Evolutionary conservation across 2,113 vertebrate species (phyloP).

Genomic region (Sylvilagus bachmani): DNA sequence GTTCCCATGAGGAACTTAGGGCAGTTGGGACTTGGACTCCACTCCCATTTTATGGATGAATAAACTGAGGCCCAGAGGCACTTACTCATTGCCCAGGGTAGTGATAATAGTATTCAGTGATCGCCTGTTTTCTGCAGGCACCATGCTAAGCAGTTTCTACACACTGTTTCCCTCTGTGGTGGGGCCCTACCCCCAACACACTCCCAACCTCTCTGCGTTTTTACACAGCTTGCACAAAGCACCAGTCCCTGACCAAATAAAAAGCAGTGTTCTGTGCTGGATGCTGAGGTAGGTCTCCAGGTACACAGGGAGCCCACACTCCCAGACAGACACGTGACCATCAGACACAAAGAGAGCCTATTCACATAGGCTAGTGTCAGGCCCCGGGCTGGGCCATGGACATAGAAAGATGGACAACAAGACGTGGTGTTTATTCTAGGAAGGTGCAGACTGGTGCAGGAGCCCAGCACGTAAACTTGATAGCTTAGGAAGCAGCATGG

Average conservation of each 20-base stretch:
- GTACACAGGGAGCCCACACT: neutral
- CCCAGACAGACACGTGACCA: rapidly evolving
- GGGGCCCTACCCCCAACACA: rapidly evolving
- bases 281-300: neutral
- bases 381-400: rapidly evolving
- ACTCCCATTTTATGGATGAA: neutral
- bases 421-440: rapidly evolving
- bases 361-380: neutral
- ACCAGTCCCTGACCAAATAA: neutral
- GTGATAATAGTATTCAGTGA: neutral
- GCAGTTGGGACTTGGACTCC: neutral
- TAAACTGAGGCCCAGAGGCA: neutral
- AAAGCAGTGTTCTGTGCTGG: neutral
- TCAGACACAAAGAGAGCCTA: neutral
- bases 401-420: neutral
- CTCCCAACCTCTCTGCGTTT: neutral
- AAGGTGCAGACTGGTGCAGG: neutral
- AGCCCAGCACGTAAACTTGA: neutral
- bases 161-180: neutral
- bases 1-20: neutral
- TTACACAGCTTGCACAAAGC: neutral
- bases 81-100: neutral
- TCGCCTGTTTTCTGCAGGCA: neutral
- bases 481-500: rapidly evolving
- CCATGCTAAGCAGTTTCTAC: neutral